Base-by-base conservation (phyloP, 2,888 invertebrate species). In the Syrista parreyssii region DNA sequence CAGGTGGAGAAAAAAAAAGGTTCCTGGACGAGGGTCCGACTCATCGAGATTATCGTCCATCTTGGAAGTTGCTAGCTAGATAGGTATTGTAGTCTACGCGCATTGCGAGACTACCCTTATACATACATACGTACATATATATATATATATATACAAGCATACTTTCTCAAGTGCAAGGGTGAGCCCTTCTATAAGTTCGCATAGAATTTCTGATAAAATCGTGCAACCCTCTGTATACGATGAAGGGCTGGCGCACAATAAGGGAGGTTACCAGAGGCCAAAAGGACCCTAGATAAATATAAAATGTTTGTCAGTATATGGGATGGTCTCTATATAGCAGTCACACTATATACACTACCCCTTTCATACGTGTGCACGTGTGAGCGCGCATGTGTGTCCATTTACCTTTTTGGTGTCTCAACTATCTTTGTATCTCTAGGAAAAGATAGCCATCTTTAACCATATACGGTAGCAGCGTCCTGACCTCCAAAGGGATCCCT, bases 21-120 rank as follows among this genome's bases (percentile, higher is more conserved):
- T 55, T 55, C 55, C 23, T 55, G 9, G 74, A 78, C 72, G 79
- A 82, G 83, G 83, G 77, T 82, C 80, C 78, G 78, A 78, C 75
- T 82, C 84, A 86, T 85, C 82, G 82, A 84, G 84, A 84, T 84
- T 82, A 77, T 77, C 77, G 69, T 84, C 83, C 81, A 82, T 82
- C 72, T 79, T 55, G 55, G 55, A 55, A 55, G 55, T 55, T 23
- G 55, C 55, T 55, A 9, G 55, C 55, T 55, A 55, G 55, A 55
- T 55, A 55, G 23, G 23, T 23, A 55, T 55, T 55, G 55, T 55
- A 55, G 55, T 55, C 23, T 55, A 55, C 55, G 23, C 9, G 55
- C 77, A 23, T 72, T 34, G 68, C 36, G 40, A 73, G 36, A 40
- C 69, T 68, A 73, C 73, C 76, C 31, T 68, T 75, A 32, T 73